phyloP scores from a whole-genome alignment of 1,140 invertebrate species.

The Bombus confusus region DNA sequence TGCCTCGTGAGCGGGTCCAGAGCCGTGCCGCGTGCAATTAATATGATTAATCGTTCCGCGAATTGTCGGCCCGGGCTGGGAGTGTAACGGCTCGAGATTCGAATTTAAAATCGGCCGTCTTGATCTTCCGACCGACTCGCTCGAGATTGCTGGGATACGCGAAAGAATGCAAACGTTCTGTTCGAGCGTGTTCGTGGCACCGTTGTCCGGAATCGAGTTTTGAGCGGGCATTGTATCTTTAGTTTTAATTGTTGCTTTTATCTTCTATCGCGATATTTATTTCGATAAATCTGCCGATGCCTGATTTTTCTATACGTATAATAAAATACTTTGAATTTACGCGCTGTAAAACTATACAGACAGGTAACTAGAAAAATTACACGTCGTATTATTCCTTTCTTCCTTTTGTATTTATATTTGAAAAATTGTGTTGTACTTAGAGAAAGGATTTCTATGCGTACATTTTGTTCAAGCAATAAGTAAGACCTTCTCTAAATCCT shows the following conservation, averaged over 20 bases:
- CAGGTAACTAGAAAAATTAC: neutral
- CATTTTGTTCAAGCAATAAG: neutral
- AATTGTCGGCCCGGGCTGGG: slow-evolving; percentile 68
- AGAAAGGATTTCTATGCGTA: too few species aligned
- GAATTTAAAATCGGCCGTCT: slow-evolving; percentile 60
- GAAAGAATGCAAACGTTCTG: neutral
- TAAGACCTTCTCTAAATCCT: neutral
- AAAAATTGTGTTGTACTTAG: neutral
- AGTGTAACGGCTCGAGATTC: slow-evolving; percentile 39
- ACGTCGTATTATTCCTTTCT: neutral
- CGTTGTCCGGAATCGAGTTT: neutral
- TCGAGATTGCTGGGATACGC: neutral
- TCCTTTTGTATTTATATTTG: neutral
- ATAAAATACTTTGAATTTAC: too few species aligned
- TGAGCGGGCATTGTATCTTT: neutral
- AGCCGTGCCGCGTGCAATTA: slow-evolving; percentile 73
- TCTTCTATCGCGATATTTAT: neutral
- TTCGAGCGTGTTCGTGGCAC: neutral
- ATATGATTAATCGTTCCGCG: slow-evolving; percentile 79
- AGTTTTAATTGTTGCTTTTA: neutral
- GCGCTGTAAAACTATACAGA: neutral
- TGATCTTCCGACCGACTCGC: slow-evolving; percentile 35
- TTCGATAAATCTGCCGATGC: neutral
- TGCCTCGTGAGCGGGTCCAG: slow-evolving; percentile 55
- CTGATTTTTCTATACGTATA: too few species aligned